phyloP scores from a whole-genome alignment of 2,888 invertebrate genomes.

The Tiliacea aurago region DNA sequence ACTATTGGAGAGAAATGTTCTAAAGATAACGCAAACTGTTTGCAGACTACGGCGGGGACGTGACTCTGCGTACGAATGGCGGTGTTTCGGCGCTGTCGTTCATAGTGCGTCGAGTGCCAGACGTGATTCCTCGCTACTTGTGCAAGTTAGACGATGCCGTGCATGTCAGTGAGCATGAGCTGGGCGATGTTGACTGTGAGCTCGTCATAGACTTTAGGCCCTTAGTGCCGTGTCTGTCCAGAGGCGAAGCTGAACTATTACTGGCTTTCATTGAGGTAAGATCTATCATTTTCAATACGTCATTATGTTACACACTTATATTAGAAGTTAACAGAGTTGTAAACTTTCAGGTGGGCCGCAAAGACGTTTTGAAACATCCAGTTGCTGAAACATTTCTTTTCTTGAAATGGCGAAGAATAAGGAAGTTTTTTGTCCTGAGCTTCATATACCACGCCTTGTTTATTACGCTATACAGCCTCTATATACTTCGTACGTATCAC shows the following conservation, averaged over 20 bases:
- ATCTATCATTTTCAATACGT: not conserved
- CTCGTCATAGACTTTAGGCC: conserved; percentile 91
- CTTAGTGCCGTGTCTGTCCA: conserved; percentile 91
- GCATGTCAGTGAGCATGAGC: conserved; percentile 95
- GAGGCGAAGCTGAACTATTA: conserved; percentile 93
- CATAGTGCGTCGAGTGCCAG: conserved; percentile 95
- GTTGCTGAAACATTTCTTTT: conserved; percentile 96
- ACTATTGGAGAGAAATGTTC: conserved; percentile 21
- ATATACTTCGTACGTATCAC: conserved; percentile 91
- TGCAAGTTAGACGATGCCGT: conserved; percentile 94
- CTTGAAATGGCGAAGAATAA: conserved; percentile 95
- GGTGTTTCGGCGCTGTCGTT: conserved; percentile 95
- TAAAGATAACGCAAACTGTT: conserved; percentile 41
- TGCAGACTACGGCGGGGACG: conserved; percentile 94
- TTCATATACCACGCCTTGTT: conserved; percentile 94
- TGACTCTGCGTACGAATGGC: conserved; percentile 95
- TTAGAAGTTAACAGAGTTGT: not conserved
- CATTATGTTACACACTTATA: not conserved
- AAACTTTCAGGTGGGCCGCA: conserved; percentile 92
- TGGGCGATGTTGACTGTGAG: conserved; percentile 96
- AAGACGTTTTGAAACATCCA: conserved; percentile 95
- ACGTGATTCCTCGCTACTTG: conserved; percentile 93
- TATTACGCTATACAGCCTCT: conserved; percentile 93
- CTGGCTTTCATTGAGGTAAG: conserved; percentile 93
- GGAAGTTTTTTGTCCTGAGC: conserved; percentile 95